These are phyloP conservation scores for Anthrax anthrax DNA, from an alignment of 2,888 invertebrate genomes.

Conservation along the genomic window DNA sequence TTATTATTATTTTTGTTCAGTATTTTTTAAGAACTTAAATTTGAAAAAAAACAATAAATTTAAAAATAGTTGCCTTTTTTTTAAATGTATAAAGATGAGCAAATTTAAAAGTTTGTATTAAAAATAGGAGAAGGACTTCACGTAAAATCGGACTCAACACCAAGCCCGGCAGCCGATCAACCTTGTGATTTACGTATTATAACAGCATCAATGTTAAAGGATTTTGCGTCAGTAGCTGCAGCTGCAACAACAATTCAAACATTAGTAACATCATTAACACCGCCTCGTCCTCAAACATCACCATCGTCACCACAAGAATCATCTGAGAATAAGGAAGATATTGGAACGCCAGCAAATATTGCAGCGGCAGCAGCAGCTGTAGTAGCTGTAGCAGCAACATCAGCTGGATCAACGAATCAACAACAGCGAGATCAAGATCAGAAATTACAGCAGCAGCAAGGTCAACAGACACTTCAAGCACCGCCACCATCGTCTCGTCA, in stretches of 20 bases:
- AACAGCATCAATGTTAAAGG: constrained; percentile 20
- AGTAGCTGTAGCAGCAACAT: background rate
- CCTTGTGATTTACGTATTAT: constrained; percentile 31
- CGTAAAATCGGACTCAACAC: constrained; percentile 8
- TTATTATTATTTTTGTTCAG: constrained; percentile 20
- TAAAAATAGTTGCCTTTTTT: no score
- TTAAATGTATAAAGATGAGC: constrained; percentile 9
- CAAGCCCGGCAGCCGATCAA: constrained; percentile 20
- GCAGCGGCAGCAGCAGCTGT: constrained; percentile 15
- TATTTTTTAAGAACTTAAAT: no score
- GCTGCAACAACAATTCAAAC: constrained; percentile 12
- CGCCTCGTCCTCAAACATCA: constrained; percentile 13
- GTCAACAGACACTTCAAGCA: constrained; percentile 11
- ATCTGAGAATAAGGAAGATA: constrained; percentile 8
- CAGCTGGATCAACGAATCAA: constrained; percentile 4
- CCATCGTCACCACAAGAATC: background rate
- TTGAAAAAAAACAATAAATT: no score
- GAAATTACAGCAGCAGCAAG: constrained; percentile 6
- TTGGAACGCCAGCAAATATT: constrained; percentile 4
- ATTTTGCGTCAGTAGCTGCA: constrained; percentile 20
- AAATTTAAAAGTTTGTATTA: constrained; percentile 10
- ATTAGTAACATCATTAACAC: constrained; percentile 11
- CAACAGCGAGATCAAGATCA: constrained; percentile 6
- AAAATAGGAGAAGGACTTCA: constrained; percentile 12
- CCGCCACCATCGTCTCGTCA: constrained; percentile 2